phyloP scores from a whole-genome alignment of 2,797 vertebrate species.

The Hylomyscus alleni region DNA sequence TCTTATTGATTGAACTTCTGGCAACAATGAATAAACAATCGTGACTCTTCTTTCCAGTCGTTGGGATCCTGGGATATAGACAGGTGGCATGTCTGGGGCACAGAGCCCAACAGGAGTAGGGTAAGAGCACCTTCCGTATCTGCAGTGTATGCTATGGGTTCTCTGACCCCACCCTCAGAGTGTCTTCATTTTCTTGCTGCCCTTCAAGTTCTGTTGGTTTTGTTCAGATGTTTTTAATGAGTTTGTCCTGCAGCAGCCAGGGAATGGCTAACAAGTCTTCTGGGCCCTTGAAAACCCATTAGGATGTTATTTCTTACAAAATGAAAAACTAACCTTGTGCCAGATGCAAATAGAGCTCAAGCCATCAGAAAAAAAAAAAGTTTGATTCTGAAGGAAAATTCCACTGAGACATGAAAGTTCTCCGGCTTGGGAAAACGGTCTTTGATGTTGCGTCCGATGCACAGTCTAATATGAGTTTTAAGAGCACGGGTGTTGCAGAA shows the following conservation, averaged over 20 bases:
- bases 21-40: conserved; percentile 1
- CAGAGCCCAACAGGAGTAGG: background rate
- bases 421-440: conserved; percentile 76
- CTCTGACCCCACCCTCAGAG: conserved; percentile 45
- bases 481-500: conserved; percentile 45
- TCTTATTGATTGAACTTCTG: conserved; percentile 64
- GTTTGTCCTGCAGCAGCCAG: conserved; percentile 85
- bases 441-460: conserved; percentile 79
- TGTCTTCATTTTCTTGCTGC: conserved; percentile 82
- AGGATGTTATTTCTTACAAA: conserved; percentile 86
- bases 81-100: background rate
- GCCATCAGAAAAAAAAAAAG: conserved; percentile 79
- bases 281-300: conserved; percentile 86
- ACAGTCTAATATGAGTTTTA: conserved; percentile 73
- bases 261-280: conserved; percentile 86
- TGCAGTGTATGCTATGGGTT: background rate
- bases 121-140: background rate
- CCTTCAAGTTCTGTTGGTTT: conserved; percentile 85
- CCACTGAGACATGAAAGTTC: conserved; percentile 82
- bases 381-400: conserved; percentile 84
- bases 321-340: conserved; percentile 85
- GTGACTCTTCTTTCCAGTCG: background rate
- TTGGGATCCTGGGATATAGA: background rate
- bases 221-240: conserved; percentile 87
- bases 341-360: conserved; percentile 85